Percentiles rank a stretch among this genome's conserved stretches.
These are phyloP conservation scores for Pterocles gutturalis DNA, from an alignment of 2,113 vertebrate species.

Conservation along the genomic window DNA sequence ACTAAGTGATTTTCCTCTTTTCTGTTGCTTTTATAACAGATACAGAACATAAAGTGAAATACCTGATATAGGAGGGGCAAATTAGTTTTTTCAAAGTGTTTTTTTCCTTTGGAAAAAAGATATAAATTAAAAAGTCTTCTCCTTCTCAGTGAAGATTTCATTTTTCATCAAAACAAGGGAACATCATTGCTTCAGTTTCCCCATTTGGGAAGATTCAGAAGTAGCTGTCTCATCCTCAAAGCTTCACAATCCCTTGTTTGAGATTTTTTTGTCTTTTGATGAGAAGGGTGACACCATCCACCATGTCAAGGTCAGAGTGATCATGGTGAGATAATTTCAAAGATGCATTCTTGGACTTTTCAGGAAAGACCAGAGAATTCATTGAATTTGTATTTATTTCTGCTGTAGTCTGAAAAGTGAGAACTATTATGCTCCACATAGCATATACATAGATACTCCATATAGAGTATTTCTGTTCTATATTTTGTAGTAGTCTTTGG, in stretches of 20 bases:
- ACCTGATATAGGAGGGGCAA: background rate
- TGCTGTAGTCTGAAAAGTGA: background rate
- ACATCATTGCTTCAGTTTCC: background rate
- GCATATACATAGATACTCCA: background rate
- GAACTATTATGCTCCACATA: background rate
- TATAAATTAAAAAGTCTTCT: background rate
- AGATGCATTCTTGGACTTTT: background rate
- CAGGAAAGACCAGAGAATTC: background rate
- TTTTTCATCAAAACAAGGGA: background rate
- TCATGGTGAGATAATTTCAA: background rate
- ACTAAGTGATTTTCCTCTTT: background rate
- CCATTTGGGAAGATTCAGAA: background rate
- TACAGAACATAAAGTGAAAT: background rate
- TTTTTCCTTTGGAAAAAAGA: background rate
- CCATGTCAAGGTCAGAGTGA: background rate
- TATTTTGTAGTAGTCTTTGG: background rate
- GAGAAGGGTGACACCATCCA: background rate
- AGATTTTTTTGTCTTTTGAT: background rate
- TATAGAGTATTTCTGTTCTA: background rate
- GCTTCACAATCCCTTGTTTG: background rate
- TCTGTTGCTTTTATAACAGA: background rate
- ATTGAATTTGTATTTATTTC: background rate
- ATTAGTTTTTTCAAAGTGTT: background rate
- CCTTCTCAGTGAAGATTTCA: background rate
- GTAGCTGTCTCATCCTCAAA: background rate